Evolutionary conservation across 2,797 vertebrate species (phyloP).

Genomic region (Anableps anableps): DNA sequence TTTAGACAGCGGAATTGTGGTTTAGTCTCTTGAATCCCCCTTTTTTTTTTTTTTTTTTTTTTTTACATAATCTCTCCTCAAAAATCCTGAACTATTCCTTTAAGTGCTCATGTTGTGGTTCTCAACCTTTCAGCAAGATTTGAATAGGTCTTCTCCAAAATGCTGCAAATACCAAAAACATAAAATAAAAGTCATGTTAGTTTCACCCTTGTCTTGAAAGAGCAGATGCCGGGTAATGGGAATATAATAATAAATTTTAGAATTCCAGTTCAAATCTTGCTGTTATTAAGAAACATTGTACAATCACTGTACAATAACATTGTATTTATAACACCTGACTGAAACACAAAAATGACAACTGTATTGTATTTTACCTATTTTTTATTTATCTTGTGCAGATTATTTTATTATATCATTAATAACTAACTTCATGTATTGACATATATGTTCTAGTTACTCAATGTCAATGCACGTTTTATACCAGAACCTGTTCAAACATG

Average conservation of each 20-base stretch:
- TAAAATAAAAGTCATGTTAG: neutral
- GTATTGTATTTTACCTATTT: slow-evolving; percentile 40
- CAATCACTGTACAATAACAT: slow-evolving; percentile 41
- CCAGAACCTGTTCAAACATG: slow-evolving; percentile 25
- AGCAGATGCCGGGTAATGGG: neutral
- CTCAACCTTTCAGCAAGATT: slow-evolving; percentile 25
- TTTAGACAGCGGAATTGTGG: neutral
- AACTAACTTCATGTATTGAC: slow-evolving; percentile 34
- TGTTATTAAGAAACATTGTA: slow-evolving; percentile 15
- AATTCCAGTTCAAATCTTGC: slow-evolving; percentile 23
- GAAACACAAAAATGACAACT: slow-evolving; percentile 28
- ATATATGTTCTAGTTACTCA: slow-evolving; percentile 47
- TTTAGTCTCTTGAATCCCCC: neutral
- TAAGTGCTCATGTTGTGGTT: slow-evolving; percentile 1
- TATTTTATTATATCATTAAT: slow-evolving; percentile 66
- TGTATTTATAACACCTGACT: slow-evolving; percentile 31
- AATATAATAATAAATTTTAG: slow-evolving; percentile 16
- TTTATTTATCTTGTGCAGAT: slow-evolving; percentile 57
- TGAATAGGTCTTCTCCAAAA: slow-evolving; percentile 42
- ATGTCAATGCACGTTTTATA: slow-evolving; percentile 62
- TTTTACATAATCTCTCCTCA: neutral
- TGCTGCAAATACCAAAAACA: slow-evolving; percentile 1
- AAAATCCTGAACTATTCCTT: neutral
- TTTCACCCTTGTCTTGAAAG: neutral
- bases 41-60: neutral